Evolutionary conservation across 2,888 invertebrate species (phyloP).

Genomic region (Brenthis hecate): DNA sequence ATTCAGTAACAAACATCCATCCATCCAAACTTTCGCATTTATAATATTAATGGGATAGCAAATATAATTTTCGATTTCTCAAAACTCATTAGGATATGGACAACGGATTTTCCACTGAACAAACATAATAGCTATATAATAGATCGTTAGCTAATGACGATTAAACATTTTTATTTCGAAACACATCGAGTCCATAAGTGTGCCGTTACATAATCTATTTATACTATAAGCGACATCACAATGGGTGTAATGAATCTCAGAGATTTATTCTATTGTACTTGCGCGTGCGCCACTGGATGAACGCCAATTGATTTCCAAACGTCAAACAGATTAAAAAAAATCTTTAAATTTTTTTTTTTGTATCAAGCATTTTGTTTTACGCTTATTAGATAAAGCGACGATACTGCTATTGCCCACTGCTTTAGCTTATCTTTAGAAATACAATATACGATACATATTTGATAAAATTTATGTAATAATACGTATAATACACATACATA

Average conservation of each 20-base stretch:
- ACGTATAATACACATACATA: no score
- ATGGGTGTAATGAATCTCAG: slow-evolving; percentile 54
- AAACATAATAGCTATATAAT: slow-evolving; percentile 2
- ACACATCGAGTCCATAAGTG: slow-evolving; percentile 45
- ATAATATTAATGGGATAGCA: neutral
- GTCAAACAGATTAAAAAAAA: slow-evolving; percentile 29
- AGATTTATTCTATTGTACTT: slow-evolving; percentile 51
- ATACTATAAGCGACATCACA: slow-evolving; percentile 52
- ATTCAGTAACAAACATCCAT: no score
- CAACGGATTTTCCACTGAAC: slow-evolving; percentile 1
- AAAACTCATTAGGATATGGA: neutral
- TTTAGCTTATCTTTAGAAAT: no score
- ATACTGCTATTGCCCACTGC: no score
- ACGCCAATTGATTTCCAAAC: slow-evolving; percentile 40
- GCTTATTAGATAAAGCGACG: no score
- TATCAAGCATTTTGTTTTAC: neutral
- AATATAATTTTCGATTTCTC: neutral
- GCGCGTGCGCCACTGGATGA: slow-evolving; percentile 41
- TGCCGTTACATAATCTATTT: slow-evolving; percentile 54
- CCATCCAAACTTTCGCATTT: neutral
- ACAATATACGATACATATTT: no score
- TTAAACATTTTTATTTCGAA: slow-evolving; percentile 32
- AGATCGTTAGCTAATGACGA: slow-evolving; percentile 15
- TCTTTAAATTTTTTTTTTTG: slow-evolving; percentile 1
- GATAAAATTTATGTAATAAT: no score